phyloP scores from a whole-genome alignment of 2,113 vertebrate genomes.

The Diadophis punctatus region DNA sequence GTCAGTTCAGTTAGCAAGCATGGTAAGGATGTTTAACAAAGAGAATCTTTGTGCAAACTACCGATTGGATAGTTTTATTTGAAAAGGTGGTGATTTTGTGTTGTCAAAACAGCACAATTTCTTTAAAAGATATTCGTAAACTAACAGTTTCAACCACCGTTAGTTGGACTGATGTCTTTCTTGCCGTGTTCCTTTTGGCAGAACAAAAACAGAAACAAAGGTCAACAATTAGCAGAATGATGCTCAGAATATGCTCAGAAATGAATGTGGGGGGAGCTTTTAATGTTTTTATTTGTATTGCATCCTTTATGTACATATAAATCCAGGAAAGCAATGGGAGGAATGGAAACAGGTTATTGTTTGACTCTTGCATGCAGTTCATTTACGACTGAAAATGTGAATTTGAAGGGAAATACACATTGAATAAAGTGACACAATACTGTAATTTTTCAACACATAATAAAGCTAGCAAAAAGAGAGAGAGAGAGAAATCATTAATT shows the following conservation, averaged over 20 bases:
- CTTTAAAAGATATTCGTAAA: background rate
- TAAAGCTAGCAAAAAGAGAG: background rate
- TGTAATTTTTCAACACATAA: background rate
- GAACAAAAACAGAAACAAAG: background rate
- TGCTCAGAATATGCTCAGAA: background rate
- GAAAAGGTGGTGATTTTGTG: background rate
- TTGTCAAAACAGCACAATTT: background rate
- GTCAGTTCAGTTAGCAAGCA: background rate
- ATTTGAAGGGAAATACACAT: background rate
- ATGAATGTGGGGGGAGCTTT: background rate
- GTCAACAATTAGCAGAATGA: background rate
- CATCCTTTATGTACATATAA: background rate
- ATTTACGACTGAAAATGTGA: background rate
- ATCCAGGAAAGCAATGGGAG: background rate
- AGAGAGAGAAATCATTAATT: background rate
- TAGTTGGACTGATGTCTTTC: background rate
- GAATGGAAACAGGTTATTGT: background rate
- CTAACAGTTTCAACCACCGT: background rate
- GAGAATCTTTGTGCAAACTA: background rate
- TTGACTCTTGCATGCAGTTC: background rate
- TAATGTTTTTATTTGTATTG: background rate
- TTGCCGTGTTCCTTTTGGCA: background rate
- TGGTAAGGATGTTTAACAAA: background rate
- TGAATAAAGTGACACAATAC: background rate
- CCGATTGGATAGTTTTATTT: background rate